Conservation (phyloP, 2,888 invertebrate species). For the Agrochola circellaris region DNA sequence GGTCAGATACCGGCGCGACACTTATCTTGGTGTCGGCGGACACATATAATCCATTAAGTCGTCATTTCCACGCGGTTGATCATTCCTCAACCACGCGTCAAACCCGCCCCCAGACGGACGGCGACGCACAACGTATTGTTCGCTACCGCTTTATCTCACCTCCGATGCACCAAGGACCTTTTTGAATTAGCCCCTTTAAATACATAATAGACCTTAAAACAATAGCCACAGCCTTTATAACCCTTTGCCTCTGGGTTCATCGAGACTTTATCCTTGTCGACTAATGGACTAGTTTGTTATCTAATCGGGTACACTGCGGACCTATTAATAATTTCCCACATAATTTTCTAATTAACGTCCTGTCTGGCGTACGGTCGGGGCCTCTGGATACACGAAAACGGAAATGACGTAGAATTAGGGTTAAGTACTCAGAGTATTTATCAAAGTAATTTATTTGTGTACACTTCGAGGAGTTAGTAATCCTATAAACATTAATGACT, state of each 20-base stretch:
- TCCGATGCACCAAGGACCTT: slow-evolving; percentile 79
- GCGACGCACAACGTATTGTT: slow-evolving; percentile 83
- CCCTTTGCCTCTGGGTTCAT: slow-evolving; percentile 63
- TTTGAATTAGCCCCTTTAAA: slow-evolving; percentile 71
- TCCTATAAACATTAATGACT: slow-evolving; percentile 71
- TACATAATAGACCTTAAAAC: slow-evolving; percentile 81
- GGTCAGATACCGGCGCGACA: slow-evolving; percentile 85
- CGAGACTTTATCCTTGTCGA: slow-evolving; percentile 81
- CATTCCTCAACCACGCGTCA: slow-evolving; percentile 90
- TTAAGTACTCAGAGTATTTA: slow-evolving; percentile 70
- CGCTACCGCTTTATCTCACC: slow-evolving; percentile 87
- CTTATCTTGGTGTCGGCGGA: slow-evolving; percentile 89
- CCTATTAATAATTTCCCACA: slow-evolving; percentile 90
- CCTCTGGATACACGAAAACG: slow-evolving; percentile 81
- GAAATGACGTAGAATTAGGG: slow-evolving; percentile 82
- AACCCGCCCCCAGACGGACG: slow-evolving; percentile 84
- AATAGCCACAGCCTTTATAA: slow-evolving; percentile 73
- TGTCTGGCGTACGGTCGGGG: slow-evolving; percentile 78
- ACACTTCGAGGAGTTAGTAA: slow-evolving; percentile 65
- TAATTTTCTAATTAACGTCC: slow-evolving; percentile 90
- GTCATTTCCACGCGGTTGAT: slow-evolving; percentile 90
- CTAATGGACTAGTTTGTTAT: slow-evolving; percentile 90
- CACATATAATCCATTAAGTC: slow-evolving; percentile 91
- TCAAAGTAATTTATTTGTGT: slow-evolving; percentile 73
- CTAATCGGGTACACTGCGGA: slow-evolving; percentile 88